Percentiles rank a stretch among this genome's conserved stretches.
Evolutionary conservation across 2,797 vertebrate species (phyloP).

Genomic region (Pampus argenteus): DNA sequence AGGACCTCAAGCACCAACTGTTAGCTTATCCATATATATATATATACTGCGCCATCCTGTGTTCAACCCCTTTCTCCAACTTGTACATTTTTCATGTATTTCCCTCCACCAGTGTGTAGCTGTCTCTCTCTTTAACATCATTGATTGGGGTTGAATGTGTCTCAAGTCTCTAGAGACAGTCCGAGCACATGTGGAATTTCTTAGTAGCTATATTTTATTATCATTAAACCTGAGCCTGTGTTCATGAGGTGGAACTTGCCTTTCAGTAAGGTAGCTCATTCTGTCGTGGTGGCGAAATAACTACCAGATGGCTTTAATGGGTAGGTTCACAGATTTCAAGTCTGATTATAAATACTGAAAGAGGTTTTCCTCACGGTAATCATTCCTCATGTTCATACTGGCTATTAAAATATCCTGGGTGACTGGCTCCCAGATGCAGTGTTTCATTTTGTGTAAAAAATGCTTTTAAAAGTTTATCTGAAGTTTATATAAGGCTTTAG

Average conservation of each 20-base stretch:
- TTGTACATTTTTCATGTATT: background rate
- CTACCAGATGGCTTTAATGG: background rate
- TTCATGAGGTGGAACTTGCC: background rate
- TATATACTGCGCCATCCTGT: background rate
- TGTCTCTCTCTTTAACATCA: constrained; percentile 1
- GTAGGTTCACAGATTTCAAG: too few relatives aligned
- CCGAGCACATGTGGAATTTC: background rate
- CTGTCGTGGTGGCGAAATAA: constrained; percentile 1
- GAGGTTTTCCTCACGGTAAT: too few relatives aligned
- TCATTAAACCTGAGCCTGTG: constrained; percentile 2
- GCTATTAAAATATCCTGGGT: too few relatives aligned
- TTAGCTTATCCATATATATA: constrained; percentile 32
- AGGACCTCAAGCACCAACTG: constrained; percentile 61
- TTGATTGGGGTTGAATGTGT: constrained; percentile 26
- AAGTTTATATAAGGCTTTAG: too few relatives aligned
- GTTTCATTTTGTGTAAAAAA: too few relatives aligned
- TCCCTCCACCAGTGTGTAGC: background rate
- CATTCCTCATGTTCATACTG: too few relatives aligned
- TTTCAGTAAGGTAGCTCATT: background rate
- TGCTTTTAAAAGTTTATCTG: too few relatives aligned
- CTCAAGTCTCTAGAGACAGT: constrained; percentile 10
- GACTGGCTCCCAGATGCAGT: too few relatives aligned
- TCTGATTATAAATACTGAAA: too few relatives aligned
- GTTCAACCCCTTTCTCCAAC: constrained; percentile 13
- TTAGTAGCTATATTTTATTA: constrained; percentile 14